These are phyloP conservation scores for Grapholita molesta DNA, from an alignment of 1,140 invertebrate species.

Conservation along the genomic window DNA sequence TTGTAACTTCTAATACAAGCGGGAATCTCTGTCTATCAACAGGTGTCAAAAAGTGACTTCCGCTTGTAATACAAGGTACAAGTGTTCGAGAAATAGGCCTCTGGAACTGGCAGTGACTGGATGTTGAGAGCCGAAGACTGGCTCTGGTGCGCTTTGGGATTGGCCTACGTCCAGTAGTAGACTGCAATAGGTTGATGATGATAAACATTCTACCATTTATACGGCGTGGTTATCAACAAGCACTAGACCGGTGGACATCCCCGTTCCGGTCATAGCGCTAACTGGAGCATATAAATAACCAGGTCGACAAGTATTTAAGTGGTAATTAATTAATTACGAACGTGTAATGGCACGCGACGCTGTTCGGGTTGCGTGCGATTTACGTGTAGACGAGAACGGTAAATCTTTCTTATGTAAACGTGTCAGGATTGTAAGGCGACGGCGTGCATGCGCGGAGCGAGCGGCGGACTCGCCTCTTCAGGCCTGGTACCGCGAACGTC, in stretches of 20 bases:
- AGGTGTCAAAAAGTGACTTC: too few species aligned
- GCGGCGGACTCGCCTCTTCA: not conserved
- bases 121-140: too few species aligned
- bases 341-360: not conserved
- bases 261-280: not conserved
- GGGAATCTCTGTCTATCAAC: too few species aligned
- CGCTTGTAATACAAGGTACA: too few species aligned
- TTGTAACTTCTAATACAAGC: too few species aligned
- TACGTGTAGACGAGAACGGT: not conserved
- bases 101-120: too few species aligned
- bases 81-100: too few species aligned
- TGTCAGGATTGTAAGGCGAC: not conserved
- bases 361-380: not conserved
- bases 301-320: not conserved
- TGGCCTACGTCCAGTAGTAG: too few species aligned
- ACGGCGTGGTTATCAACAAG: not conserved
- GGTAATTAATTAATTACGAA: not conserved
- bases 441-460: not conserved
- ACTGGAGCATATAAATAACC: not conserved
- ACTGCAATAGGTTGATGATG: too few species aligned
- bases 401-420: not conserved
- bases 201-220: too few species aligned
- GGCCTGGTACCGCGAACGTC: too few species aligned
- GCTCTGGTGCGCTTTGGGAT: too few species aligned
- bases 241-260: not conserved